These are phyloP conservation scores for Therioaphis trifolii DNA, from an alignment of 2,888 invertebrate genomes.

Conservation along the genomic window DNA sequence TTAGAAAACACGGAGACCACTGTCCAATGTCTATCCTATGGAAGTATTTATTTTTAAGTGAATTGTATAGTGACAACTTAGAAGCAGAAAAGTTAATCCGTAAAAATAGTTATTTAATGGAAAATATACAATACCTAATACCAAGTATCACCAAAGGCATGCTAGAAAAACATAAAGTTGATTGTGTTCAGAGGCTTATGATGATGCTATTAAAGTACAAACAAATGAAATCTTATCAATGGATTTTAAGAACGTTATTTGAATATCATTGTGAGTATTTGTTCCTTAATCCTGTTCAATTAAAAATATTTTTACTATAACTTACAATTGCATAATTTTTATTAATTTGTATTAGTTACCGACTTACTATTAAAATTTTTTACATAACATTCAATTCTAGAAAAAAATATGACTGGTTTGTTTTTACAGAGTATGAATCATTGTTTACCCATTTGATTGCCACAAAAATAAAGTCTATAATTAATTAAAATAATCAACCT, in stretches of 20 bases:
- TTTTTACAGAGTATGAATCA: too few relatives aligned
- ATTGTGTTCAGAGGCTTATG: constrained; percentile 57
- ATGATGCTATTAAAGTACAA: constrained; percentile 57
- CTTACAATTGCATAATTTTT: too few relatives aligned
- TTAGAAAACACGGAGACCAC: constrained; percentile 38
- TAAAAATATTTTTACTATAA: too few relatives aligned
- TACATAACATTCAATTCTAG: too few relatives aligned
- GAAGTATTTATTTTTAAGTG: constrained; percentile 63
- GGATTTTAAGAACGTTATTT: constrained; percentile 52
- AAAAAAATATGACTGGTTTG: too few relatives aligned
- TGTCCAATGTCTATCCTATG: constrained; percentile 60
- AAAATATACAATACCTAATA: constrained; percentile 46
- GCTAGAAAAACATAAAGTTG: constrained; percentile 34
- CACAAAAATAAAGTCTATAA: too few relatives aligned
- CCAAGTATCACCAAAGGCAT: constrained; percentile 36
- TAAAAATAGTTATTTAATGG: constrained; percentile 50
- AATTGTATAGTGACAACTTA: constrained; percentile 61
- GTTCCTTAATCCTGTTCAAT: neutral
- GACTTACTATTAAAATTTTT: too few relatives aligned
- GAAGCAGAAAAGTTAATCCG: constrained; percentile 58
- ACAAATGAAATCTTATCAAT: constrained; percentile 51
- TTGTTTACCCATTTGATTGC: too few relatives aligned
- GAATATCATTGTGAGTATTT: constrained; percentile 63
- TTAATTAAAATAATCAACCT: too few relatives aligned
- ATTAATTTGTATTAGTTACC: too few relatives aligned